Percentiles rank a stretch among this genome's conserved stretches.
Conservation (phyloP, 2,888 invertebrate species). For the Agonopterix alstromeriana region DNA sequence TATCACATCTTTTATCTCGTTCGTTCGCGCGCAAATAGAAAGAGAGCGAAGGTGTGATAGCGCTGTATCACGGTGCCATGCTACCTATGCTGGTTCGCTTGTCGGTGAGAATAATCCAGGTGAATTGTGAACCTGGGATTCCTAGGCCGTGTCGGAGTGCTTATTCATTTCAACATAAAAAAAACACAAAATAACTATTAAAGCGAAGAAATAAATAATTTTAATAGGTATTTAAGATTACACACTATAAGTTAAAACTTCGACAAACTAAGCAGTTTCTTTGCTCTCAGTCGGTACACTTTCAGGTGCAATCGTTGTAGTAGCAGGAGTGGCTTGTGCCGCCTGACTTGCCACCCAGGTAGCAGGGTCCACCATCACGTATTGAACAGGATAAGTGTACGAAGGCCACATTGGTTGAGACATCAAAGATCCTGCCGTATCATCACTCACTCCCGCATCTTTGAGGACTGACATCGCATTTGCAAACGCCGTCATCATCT, state of each 20-base stretch:
- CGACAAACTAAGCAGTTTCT: conserved; percentile 1
- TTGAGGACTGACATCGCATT: conserved; percentile 45
- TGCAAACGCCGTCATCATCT: conserved; percentile 53
- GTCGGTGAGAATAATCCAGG: too few relatives aligned
- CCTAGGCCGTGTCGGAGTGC: too few relatives aligned
- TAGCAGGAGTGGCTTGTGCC: conserved; percentile 3
- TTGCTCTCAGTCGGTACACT: neutral
- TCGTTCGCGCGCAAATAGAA: too few relatives aligned
- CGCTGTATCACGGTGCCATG: too few relatives aligned
- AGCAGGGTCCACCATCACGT: conserved; percentile 56
- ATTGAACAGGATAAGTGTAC: conserved; percentile 51
- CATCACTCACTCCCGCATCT: conserved; percentile 41
- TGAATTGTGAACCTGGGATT: too few relatives aligned
- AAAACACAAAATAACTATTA: neutral
- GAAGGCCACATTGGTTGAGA: conserved; percentile 44
- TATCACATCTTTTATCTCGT: too few relatives aligned
- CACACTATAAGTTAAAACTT: neutral
- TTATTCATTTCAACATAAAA: too few relatives aligned
- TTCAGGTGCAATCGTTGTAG: neutral
- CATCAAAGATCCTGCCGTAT: conserved; percentile 25
- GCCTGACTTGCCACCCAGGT: conserved; percentile 38
- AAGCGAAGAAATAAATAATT: neutral
- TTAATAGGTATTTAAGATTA: neutral
- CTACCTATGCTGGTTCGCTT: too few relatives aligned
- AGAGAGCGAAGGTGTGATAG: too few relatives aligned